phyloP scores from a whole-genome alignment of 1,140 invertebrate species.

The Aphelenchoides fujianensis region DNA sequence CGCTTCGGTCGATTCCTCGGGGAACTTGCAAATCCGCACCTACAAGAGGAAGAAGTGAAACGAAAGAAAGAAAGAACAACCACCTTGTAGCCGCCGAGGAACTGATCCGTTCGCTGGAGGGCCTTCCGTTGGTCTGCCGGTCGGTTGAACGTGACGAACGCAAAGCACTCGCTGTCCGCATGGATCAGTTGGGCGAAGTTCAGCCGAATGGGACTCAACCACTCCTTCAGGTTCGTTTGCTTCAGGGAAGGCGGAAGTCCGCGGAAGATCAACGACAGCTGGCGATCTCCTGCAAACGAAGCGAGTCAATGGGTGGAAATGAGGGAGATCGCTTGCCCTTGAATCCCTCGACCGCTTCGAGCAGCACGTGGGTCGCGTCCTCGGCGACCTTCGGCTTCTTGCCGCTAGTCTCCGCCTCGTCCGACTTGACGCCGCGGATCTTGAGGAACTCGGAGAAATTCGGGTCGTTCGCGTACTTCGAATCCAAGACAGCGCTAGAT shows the following conservation, averaged over 20 bases:
- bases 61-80: slow-evolving; percentile 5
- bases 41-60: slow-evolving; percentile 16
- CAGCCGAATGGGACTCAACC: slow-evolving; percentile 45
- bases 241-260: slow-evolving; percentile 46
- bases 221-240: slow-evolving; percentile 48
- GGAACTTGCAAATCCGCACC: slow-evolving; percentile 27
- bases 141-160: slow-evolving; percentile 48
- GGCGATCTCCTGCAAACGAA: slow-evolving; percentile 41
- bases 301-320: neutral
- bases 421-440: slow-evolving; percentile 19
- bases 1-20: neutral
- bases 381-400: slow-evolving; percentile 59
- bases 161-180: slow-evolving; percentile 23
- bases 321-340: neutral
- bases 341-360: slow-evolving; percentile 11
- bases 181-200: slow-evolving; percentile 38
- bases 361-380: slow-evolving; percentile 44
- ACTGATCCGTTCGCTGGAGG: slow-evolving; percentile 37
- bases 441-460: slow-evolving; percentile 55
- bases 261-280: slow-evolving; percentile 47
- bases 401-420: too few species aligned
- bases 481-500: neutral
- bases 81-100: slow-evolving; percentile 51
- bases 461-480: slow-evolving; percentile 68
- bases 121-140: slow-evolving; percentile 39